phyloP scores from a whole-genome alignment of 2,888 invertebrate species.

The Zootermopsis nevadensis region DNA sequence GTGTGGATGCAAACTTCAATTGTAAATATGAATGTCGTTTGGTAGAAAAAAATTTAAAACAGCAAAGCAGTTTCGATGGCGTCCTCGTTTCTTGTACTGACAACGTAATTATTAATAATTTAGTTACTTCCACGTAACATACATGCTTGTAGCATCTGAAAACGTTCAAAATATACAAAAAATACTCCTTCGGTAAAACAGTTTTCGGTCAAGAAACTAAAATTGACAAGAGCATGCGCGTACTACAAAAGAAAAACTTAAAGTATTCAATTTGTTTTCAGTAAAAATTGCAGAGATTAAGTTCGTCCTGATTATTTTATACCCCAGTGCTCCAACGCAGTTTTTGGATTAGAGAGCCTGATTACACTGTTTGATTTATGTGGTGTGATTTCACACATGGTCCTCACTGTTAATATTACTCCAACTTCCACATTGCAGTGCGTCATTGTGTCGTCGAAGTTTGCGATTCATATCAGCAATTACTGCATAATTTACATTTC shows the following conservation, averaged over 20 bases:
- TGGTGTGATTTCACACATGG: not conserved
- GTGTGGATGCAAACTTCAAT: no score
- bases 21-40: no score
- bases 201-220: not conserved
- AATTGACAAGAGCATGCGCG: not conserved
- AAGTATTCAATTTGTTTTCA: not conserved
- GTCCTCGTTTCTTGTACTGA: no score
- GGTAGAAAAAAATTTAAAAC: no score
- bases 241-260: no score
- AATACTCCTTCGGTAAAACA: not conserved
- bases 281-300: not conserved
- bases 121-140: not conserved
- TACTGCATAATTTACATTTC: not conserved
- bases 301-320: not conserved
- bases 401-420: not conserved
- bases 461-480: not conserved
- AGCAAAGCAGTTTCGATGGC: no score
- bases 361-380: not conserved
- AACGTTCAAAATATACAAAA: no score
- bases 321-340: not conserved
- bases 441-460: not conserved
- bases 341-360: not conserved
- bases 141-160: no score
- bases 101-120: not conserved
- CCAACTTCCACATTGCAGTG: not conserved